phyloP scores from a whole-genome alignment of 2,888 invertebrate genomes.

The Sminthurides aquaticus region DNA sequence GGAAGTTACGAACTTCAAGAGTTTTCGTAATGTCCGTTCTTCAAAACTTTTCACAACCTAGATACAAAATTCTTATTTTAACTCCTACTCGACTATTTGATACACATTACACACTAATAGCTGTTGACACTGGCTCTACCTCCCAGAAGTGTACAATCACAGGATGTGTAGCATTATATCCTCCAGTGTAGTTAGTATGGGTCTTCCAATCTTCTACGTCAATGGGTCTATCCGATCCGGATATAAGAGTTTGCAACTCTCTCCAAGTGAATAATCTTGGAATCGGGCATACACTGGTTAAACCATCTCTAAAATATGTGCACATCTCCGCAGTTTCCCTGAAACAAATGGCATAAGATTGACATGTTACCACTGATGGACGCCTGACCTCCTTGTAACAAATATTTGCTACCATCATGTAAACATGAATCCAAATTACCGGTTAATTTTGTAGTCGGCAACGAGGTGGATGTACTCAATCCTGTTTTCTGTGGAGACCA shows the following conservation, averaged over 20 bases:
- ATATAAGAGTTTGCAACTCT: slow-evolving; percentile 92
- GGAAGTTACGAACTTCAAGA: slow-evolving; percentile 96
- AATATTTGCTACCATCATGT: too few relatives aligned
- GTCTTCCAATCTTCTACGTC: slow-evolving; percentile 79
- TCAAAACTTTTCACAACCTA: slow-evolving; percentile 68
- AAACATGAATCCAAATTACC: too few relatives aligned
- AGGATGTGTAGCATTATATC: slow-evolving; percentile 72
- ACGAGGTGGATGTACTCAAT: slow-evolving; percentile 94
- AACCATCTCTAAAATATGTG: slow-evolving; percentile 42
- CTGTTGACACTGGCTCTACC: slow-evolving; percentile 29
- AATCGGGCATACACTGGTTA: slow-evolving; percentile 81
- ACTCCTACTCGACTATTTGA: not conserved
- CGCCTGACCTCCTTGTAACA: too few relatives aligned
- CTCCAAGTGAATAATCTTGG: slow-evolving; percentile 87
- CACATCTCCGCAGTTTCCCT: slow-evolving; percentile 42
- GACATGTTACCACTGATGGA: too few relatives aligned
- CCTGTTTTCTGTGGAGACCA: slow-evolving; percentile 83
- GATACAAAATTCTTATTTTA: not conserved
- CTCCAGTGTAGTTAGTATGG: slow-evolving; percentile 85
- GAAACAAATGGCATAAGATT: not conserved
- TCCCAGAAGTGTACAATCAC: slow-evolving; percentile 86
- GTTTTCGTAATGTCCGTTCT: slow-evolving; percentile 72
- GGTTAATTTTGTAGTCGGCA: slow-evolving; percentile 91
- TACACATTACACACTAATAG: not conserved
- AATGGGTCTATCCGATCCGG: slow-evolving; percentile 88